Evolutionary conservation across 2,888 invertebrate genomes (phyloP), one percentile per base, ranked within the genome.

Genomic region (Marasmarcha lunaedactyla): DNA sequence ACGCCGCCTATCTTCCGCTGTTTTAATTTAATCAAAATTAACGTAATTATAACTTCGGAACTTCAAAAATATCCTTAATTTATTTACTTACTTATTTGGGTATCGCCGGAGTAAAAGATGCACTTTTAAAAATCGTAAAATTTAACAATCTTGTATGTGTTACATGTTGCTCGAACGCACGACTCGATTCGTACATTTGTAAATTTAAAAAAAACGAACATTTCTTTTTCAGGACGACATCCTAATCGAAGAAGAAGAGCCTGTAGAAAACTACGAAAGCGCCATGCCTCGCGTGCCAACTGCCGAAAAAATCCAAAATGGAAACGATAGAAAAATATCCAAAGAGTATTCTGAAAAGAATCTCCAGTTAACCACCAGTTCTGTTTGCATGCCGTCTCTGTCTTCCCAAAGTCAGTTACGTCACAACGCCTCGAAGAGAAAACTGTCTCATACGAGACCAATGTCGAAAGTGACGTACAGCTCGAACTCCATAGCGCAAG

Each of bases 401-500:
- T 59, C 68, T 0, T 54, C 59, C 0, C 58, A 63, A 1, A 68
- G 58, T 9, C 57, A 71, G 36, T 35, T 81, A 0, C 55, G 60
- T 1, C 67, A 66, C 0, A 78, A 74, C 30, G 47, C 62, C 1
- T 76, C 81, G 0, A 81, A 77, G 38, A 42, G 79, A 0, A 81
- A 79, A 33, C 41, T 81, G 1, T 79, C 81, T 0, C 66, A 73
- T 14, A 55, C 72, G 0, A 52, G 71, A 2, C 70, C 70, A 0
- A 68, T 76, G 11, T 59, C 70, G 0, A 83, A 77, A 48, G 58
- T 63, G 0, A 59, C 66, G 0, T 64, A 87, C 44, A 90, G 90
- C 36, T 89, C 89, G 0, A 85, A 87, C 0, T 87, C 88, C 0
- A 77, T 84, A 2, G 79, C 76, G 0, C 30, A 30, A 11, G 30